Conservation (phyloP, 2,888 invertebrate genomes). For the Neoaliturus tenellus region DNA sequence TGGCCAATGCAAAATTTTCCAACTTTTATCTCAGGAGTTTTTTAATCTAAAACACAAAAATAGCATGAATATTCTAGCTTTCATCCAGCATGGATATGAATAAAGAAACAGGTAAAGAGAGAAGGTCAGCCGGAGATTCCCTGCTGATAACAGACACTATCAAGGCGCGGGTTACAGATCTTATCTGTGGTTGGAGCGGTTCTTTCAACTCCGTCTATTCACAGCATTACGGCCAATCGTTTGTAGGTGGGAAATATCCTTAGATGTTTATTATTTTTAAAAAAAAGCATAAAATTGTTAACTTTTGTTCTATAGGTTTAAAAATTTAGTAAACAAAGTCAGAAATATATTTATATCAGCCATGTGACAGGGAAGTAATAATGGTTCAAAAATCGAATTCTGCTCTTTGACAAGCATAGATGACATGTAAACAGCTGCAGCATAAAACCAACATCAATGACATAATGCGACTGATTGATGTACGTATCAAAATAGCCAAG, state of each 20-base stretch:
- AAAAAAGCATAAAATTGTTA: too few species aligned
- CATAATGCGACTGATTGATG: neutral
- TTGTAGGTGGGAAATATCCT: too few species aligned
- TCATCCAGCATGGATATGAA: constrained; percentile 5
- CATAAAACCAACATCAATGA: neutral
- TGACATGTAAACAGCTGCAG: neutral
- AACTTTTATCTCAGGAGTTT: neutral
- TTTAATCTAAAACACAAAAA: constrained; percentile 19
- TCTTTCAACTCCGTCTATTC: neutral
- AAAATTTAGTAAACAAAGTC: too few species aligned
- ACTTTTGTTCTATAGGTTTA: too few species aligned
- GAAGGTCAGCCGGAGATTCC: constrained; percentile 15
- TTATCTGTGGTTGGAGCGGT: neutral
- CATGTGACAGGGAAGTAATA: too few species aligned
- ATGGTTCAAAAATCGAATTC: neutral
- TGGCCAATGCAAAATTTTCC: neutral
- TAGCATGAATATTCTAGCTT: constrained; percentile 10
- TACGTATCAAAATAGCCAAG: constrained; percentile 15
- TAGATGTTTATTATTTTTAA: too few species aligned
- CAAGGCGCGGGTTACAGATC: neutral
- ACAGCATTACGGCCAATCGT: too few species aligned
- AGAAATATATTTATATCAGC: too few species aligned
- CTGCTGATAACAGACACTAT: constrained; percentile 1
- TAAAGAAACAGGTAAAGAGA: constrained; percentile 19
- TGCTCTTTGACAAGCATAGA: neutral